Evolutionary conservation across 2,888 invertebrate genomes (phyloP).

Genomic region (Tenthredo notha): DNA sequence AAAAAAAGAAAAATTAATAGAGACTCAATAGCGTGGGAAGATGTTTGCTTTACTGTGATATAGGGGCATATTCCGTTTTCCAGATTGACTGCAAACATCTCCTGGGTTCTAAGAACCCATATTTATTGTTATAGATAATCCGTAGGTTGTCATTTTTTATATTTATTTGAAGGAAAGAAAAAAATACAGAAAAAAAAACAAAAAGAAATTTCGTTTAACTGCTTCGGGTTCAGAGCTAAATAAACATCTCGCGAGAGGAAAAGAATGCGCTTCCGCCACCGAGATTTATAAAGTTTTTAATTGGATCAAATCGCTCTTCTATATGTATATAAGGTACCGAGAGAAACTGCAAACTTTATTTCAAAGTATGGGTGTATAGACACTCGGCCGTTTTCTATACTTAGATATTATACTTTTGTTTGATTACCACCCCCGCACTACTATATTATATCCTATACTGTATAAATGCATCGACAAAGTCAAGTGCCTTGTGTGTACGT

Average conservation of each 20-base stretch:
- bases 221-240: not conserved
- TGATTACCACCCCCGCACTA: not conserved
- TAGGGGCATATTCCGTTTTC: not conserved
- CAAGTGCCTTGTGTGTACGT: constrained; percentile 2
- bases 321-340: not conserved
- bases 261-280: constrained; percentile 20
- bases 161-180: constrained; percentile 44
- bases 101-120: constrained; percentile 6
- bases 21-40: not conserved
- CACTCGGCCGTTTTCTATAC: constrained; percentile 8
- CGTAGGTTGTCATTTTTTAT: constrained; percentile 26
- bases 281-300: constrained; percentile 47
- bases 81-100: not conserved
- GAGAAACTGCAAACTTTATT: constrained; percentile 37
- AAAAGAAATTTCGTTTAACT: not conserved
- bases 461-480: not conserved
- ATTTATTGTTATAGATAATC: constrained; percentile 28
- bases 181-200: not conserved
- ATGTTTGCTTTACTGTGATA: not conserved
- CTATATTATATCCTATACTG: not conserved
- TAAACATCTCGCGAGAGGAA: not conserved
- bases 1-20: not conserved
- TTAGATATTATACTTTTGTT: constrained; percentile 27
- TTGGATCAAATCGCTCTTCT: constrained; percentile 37
- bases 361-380: constrained; percentile 10